Percentiles rank a stretch among this genome's conserved stretches.
Evolutionary conservation across 2,113 vertebrate species (phyloP).

Genomic region (Ailuropoda melanoleuca): DNA sequence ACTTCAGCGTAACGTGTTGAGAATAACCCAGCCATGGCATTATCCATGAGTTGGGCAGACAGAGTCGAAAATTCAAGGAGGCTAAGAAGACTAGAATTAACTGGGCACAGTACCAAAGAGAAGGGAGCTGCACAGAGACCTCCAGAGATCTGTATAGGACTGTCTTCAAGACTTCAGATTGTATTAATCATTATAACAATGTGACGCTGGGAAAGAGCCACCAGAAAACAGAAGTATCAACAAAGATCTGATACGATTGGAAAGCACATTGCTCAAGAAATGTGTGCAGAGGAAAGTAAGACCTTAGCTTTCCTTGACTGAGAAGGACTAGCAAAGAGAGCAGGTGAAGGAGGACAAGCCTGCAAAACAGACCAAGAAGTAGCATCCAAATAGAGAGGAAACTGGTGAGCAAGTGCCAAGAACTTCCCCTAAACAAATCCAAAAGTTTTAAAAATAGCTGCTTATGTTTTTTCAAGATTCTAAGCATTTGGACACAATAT

Average conservation of each 20-base stretch:
- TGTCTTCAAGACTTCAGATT: neutral
- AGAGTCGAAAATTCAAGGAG: neutral
- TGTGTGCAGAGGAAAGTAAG: neutral
- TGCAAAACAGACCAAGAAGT: neutral
- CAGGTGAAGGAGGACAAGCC: neutral
- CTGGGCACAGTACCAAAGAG: neutral
- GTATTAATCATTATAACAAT: neutral
- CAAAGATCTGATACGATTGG: neutral
- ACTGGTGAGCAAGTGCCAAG: neutral
- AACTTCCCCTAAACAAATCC: rapidly evolving
- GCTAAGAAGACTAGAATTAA: neutral
- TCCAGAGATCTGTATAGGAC: neutral
- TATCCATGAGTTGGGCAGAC: neutral
- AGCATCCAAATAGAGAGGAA: neutral
- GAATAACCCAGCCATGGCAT: too few species aligned
- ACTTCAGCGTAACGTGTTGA: neutral
- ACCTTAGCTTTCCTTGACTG: neutral
- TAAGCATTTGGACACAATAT: neutral
- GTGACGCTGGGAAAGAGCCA: neutral
- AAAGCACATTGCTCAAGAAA: neutral
- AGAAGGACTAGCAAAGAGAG: neutral
- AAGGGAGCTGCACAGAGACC: neutral
- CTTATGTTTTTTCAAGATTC: neutral
- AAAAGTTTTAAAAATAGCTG: neutral
- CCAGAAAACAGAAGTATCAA: neutral